These are phyloP conservation scores for Spheniscus mendiculus DNA, from an alignment of 2,113 vertebrate species.

Conservation along the genomic window DNA sequence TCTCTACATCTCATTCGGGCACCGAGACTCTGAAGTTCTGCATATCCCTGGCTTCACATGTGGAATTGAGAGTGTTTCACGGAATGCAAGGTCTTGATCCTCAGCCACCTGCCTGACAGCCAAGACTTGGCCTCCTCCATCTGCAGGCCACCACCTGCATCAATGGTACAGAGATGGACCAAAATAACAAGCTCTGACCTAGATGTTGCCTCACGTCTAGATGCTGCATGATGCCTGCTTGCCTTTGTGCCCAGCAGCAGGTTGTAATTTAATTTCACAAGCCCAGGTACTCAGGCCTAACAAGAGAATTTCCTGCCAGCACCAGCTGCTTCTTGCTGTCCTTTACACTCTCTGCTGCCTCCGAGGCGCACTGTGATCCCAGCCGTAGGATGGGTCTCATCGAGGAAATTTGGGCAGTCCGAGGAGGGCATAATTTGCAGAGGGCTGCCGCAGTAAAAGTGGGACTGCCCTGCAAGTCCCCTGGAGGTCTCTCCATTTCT, in stretches of 20 bases:
- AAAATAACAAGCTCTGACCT: background rate
- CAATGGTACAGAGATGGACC: background rate
- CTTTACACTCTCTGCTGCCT: background rate
- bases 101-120: background rate
- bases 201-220: background rate
- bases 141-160: too few relatives aligned
- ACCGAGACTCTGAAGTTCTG: background rate
- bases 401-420: background rate
- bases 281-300: background rate
- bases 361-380: background rate
- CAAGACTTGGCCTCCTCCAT: background rate
- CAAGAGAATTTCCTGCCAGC: background rate
- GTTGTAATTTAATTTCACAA: background rate
- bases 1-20: background rate
- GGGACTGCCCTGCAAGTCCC: background rate
- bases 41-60: background rate
- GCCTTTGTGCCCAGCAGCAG: background rate
- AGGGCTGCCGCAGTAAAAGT: background rate
- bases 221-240: background rate
- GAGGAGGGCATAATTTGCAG: background rate
- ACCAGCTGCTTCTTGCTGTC: background rate
- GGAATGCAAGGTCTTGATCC: background rate
- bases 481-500: background rate
- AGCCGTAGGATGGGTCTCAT: background rate
- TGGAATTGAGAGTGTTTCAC: background rate